phyloP scores from a whole-genome alignment of 2,113 vertebrate species.

The Eupsittula cactorum region DNA sequence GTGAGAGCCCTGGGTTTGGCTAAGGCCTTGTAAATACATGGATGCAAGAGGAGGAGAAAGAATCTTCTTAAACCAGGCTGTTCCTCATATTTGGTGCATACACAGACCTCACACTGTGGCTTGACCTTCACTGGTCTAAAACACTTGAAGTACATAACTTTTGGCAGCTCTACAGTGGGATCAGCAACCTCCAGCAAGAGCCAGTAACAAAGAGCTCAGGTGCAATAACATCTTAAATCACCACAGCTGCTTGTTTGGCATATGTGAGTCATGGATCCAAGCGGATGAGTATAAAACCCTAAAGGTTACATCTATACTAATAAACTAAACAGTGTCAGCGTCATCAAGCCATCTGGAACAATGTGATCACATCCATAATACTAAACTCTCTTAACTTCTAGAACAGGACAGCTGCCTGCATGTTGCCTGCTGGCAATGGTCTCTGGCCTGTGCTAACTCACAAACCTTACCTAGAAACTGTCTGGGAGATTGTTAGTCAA shows the following conservation, averaged over 20 bases:
- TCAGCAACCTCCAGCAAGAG: conserved; percentile 44
- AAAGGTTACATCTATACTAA: conserved; percentile 51
- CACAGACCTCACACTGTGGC: background rate
- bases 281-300: conserved; percentile 22
- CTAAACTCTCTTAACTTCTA: conserved; percentile 47
- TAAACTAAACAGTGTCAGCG: conserved; percentile 44
- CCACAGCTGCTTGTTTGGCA: conserved; percentile 39
- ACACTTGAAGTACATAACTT: conserved; percentile 45
- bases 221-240: conserved; percentile 68
- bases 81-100: background rate
- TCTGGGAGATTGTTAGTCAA: background rate
- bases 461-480: conserved; percentile 8
- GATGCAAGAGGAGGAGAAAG: background rate
- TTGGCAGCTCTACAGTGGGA: conserved; percentile 29
- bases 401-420: background rate
- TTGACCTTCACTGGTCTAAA: conserved; percentile 33
- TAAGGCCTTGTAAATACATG: background rate
- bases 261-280: conserved; percentile 20
- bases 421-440: conserved; percentile 28
- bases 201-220: conserved; percentile 66
- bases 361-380: background rate
- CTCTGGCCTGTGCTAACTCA: background rate
- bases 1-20: background rate
- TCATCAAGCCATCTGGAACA: conserved; percentile 47
- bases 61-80: background rate